These are phyloP conservation scores for Chymomyza costata DNA, from an alignment of 1,140 invertebrate species.

Conservation along the genomic window DNA sequence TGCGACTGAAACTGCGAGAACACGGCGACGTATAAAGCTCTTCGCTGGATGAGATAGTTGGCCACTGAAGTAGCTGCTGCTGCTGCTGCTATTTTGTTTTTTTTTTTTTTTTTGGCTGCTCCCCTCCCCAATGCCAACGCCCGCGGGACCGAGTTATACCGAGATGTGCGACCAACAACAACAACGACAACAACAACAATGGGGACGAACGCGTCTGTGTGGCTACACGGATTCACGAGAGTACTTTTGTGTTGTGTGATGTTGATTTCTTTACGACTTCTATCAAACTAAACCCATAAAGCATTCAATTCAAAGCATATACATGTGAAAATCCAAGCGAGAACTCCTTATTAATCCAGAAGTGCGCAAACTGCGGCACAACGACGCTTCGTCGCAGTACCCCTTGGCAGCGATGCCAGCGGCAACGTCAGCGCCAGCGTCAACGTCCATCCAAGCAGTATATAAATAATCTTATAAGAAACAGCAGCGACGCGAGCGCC, in stretches of 20 bases:
- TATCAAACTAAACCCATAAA: constrained; percentile 76
- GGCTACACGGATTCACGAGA: constrained; percentile 47
- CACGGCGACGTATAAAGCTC: constrained; percentile 39
- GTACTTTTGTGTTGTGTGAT: constrained; percentile 71
- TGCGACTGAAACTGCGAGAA: constrained; percentile 23
- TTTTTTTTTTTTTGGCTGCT: too few relatives aligned
- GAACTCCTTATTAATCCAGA: constrained; percentile 75
- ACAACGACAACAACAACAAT: constrained; percentile 10
- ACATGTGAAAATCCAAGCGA: constrained; percentile 75
- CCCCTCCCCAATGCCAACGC: constrained; percentile 14
- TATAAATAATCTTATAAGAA: constrained; percentile 68
- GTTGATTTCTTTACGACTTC: constrained; percentile 76
- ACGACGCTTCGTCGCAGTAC: not conserved
- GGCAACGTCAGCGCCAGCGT: constrained; percentile 29
- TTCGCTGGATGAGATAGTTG: constrained; percentile 25
- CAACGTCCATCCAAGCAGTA: constrained; percentile 32
- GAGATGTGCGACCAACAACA: too few relatives aligned
- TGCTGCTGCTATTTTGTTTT: constrained; percentile 8
- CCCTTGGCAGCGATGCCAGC: constrained; percentile 10
- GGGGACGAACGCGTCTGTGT: constrained; percentile 31
- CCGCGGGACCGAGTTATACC: too few relatives aligned
- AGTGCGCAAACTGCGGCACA: constrained; percentile 24
- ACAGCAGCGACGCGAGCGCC: constrained; percentile 19
- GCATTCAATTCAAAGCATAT: constrained; percentile 75
- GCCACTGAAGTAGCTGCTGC: constrained; percentile 26